Percentiles rank a stretch among this genome's conserved stretches.
phyloP scores from a whole-genome alignment of 2,113 vertebrate genomes.

The Toxostoma redivivum region DNA sequence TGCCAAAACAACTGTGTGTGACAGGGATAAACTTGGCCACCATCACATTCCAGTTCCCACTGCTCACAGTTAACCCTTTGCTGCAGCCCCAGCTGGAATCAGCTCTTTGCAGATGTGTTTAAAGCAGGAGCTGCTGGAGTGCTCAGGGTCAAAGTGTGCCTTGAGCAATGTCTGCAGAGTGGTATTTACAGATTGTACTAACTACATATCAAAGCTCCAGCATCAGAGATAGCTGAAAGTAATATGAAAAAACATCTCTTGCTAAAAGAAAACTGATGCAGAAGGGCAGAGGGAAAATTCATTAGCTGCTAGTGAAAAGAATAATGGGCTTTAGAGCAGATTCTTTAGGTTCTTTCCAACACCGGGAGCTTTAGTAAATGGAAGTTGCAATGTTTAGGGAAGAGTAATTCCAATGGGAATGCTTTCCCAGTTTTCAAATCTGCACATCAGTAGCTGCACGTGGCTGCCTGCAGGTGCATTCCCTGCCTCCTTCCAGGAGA shows the following conservation, averaged over 20 bases:
- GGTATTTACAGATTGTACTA: conserved; percentile 10
- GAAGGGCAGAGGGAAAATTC: conserved; percentile 34
- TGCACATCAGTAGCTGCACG: neutral
- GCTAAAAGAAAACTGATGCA: conserved; percentile 15
- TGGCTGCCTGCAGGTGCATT: conserved; percentile 4
- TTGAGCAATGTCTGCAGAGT: conserved; percentile 16
- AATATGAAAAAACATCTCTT: neutral
- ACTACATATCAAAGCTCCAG: conserved; percentile 40
- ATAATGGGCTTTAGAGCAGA: neutral
- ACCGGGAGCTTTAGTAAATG: neutral
- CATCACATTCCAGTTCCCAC: neutral
- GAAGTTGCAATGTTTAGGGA: conserved; percentile 7
- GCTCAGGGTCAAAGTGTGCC: conserved; percentile 32
- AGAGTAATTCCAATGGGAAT: conserved; percentile 5
- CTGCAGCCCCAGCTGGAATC: neutral
- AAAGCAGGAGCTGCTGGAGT: neutral
- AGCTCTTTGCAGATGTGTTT: neutral
- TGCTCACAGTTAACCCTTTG: neutral
- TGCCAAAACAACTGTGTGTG: conserved; percentile 32
- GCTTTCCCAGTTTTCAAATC: neutral
- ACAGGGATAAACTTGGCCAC: neutral
- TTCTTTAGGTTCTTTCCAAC: neutral
- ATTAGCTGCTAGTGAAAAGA: neutral
- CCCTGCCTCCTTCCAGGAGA: neutral
- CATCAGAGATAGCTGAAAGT: neutral